Conservation (phyloP, 2,113 vertebrate species). For the Phaethon lepturus region DNA sequence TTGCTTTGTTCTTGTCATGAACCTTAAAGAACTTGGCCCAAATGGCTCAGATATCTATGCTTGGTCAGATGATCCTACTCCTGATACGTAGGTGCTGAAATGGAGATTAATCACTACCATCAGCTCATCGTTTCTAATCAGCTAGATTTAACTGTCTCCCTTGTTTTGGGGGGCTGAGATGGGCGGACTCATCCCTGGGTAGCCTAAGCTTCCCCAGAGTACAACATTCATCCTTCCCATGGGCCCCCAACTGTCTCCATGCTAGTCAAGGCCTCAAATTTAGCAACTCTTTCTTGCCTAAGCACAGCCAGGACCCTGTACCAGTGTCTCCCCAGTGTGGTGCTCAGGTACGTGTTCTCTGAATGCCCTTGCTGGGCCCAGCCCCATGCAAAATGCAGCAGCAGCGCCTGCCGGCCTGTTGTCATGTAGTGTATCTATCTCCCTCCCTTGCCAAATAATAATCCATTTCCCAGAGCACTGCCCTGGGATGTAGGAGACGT, state of each 20-base stretch:
- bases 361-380: neutral
- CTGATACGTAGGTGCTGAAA: neutral
- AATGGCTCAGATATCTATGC: neutral
- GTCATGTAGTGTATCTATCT: neutral
- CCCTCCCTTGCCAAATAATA: neutral
- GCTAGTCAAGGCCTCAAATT: neutral
- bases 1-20: neutral
- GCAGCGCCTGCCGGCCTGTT: neutral
- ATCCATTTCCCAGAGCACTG: neutral
- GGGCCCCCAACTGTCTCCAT: rapidly evolving
- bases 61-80: neutral
- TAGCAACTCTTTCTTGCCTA: neutral
- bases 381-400: neutral
- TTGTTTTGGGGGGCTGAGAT: neutral
- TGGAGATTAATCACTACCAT: neutral
- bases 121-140: neutral
- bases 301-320: neutral
- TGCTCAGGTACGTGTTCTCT: neutral
- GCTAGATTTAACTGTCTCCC: neutral
- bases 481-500: rapidly evolving
- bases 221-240: neutral
- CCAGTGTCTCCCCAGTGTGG: neutral
- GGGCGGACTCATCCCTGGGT: neutral
- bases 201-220: neutral
- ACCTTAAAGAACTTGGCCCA: neutral